phyloP scores from a whole-genome alignment of 1,140 invertebrate species.

The Anoplophora glabripennis region DNA sequence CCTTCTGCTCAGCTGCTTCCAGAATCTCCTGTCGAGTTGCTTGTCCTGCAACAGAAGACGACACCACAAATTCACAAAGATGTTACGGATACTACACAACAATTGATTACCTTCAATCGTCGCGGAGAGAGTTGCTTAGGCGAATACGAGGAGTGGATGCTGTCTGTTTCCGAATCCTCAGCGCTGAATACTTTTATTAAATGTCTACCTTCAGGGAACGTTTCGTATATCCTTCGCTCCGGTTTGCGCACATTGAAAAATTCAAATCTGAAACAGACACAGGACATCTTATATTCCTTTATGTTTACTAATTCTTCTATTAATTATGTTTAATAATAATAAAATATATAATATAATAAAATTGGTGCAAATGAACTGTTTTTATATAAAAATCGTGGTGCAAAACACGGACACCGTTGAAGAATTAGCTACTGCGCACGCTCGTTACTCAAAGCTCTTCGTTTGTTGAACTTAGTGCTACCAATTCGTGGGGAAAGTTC shows the following conservation, averaged over 20 bases:
- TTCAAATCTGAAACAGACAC: slow-evolving; percentile 48
- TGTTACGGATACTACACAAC: too few relatives aligned
- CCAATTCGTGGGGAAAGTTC: too few relatives aligned
- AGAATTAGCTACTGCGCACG: too few relatives aligned
- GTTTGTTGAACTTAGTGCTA: too few relatives aligned
- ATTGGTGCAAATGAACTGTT: not conserved
- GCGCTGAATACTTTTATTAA: slow-evolving; percentile 43
- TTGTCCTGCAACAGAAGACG: slow-evolving; percentile 49
- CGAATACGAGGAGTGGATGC: slow-evolving; percentile 39
- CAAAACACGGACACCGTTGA: not conserved
- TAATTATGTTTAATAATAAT: not conserved
- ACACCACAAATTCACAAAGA: too few relatives aligned
- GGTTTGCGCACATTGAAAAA: slow-evolving; percentile 52
- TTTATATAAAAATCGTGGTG: not conserved
- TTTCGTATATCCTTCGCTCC: slow-evolving; percentile 49
- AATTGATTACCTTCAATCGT: slow-evolving; percentile 50
- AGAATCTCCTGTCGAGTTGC: slow-evolving; percentile 54
- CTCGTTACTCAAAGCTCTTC: too few relatives aligned
- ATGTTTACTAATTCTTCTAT: not conserved
- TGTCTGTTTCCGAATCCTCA: slow-evolving; percentile 39
- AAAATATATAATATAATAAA: not conserved
- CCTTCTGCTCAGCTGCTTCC: slow-evolving; percentile 56
- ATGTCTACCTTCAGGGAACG: slow-evolving; percentile 44
- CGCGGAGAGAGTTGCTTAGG: slow-evolving; percentile 49
- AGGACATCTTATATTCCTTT: not conserved